Evolutionary conservation across 2,888 invertebrate species (phyloP), one percentile per base, ranked within the genome.

Genomic region (Hyppa rectilinea): DNA sequence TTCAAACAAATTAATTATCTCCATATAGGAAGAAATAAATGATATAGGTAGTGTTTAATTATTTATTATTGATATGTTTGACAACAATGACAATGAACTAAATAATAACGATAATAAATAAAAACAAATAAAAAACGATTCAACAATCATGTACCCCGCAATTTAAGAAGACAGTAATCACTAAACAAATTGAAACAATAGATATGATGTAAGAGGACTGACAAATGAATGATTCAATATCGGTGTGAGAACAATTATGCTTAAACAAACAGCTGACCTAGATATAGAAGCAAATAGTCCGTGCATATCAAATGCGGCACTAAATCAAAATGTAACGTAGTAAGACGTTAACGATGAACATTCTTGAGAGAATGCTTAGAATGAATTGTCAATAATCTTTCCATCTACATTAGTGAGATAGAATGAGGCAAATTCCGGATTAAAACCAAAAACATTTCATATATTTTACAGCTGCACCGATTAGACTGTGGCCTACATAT

Each of bases 211-310:
- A 83, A 80, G 59, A 26, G 36, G 43, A 71, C 50, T 62, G 29
- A 38, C 62, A 71, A 80, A 71, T 78, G 53, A 76, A 62, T 75
- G 71, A 71, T 75, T 66, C 80, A 81, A 78, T 76, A 79, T 79
- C 82, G 77, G 74, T 80, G 75, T 83, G 82, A 63, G 82, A 83
- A 83, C 68, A 77, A 78, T 73, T 69, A 80, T 64, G 49, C 68
- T 73, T 78, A 72, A 75, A 83, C 50, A 63, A 71, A 78, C 71
- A 31, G 43, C 26, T 38, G 83, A 71, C 83, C 81, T 60, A 84
- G 60, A 58, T 79, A 40, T 50, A 52, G 55, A 23, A 68, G 59
- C 58, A 62, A 81, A 73, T 73, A 65, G 73, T 29, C 36, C 52
- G 55, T 55, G 65, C 81, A 67, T 79, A 81, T 79, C 78, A 63